These are phyloP conservation scores for Drosophila murphyi DNA, from an alignment of 1,140 invertebrate genomes.

Conservation along the genomic window DNA sequence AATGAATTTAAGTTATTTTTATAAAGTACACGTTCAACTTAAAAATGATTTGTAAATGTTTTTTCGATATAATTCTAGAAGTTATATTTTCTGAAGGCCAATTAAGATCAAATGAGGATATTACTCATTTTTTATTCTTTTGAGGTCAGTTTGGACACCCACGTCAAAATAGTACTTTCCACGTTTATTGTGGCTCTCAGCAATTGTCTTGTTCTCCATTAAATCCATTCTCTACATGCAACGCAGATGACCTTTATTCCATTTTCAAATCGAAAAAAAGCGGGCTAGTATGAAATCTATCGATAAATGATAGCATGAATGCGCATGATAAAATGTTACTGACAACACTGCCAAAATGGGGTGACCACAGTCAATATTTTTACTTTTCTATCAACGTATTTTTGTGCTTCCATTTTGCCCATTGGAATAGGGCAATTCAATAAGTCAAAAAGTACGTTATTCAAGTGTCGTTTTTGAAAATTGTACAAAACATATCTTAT, in stretches of 20 bases:
- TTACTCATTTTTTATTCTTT: no score
- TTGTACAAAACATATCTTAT: background rate
- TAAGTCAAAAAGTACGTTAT: no score
- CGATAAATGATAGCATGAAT: background rate
- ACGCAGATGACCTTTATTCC: no score
- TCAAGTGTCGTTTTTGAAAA: no score
- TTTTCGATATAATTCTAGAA: background rate
- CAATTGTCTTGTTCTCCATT: no score
- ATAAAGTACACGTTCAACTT: background rate
- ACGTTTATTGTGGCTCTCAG: no score
- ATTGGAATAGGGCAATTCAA: no score
- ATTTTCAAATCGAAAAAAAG: background rate
- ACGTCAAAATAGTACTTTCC: no score
- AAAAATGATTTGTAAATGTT: background rate
- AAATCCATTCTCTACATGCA: no score
- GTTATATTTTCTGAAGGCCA: no score
- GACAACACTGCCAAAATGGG: background rate
- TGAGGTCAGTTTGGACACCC: no score
- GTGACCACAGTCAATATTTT: background rate
- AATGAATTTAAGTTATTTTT: constrained; percentile 10
- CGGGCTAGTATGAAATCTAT: background rate
- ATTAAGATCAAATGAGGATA: no score
- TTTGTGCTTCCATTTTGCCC: background rate
- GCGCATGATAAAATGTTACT: background rate
- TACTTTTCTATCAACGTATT: background rate